A percentile compares a stretch with the other conserved stretches of the same genome.
These are phyloP conservation scores for Benitochromis conjunctus DNA, from an alignment of 2,113 vertebrate species.

Conservation along the genomic window DNA sequence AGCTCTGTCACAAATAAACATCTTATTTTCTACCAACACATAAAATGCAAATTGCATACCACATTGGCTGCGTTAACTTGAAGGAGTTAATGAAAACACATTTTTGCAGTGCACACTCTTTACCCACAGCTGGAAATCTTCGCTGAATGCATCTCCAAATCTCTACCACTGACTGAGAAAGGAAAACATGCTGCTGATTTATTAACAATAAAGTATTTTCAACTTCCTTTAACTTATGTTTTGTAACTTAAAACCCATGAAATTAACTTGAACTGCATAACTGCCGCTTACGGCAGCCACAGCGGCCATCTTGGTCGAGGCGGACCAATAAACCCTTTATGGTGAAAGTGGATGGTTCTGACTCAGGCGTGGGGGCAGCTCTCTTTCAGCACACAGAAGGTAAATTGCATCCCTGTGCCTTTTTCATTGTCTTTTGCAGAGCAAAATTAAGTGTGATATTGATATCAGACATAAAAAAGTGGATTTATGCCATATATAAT, in stretches of 20 bases:
- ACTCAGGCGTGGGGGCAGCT: too few species aligned
- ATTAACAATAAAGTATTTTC: not conserved
- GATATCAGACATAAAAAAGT: too few species aligned
- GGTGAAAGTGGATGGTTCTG: too few species aligned
- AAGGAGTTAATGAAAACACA: not conserved
- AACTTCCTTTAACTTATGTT: not conserved
- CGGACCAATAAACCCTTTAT: too few species aligned
- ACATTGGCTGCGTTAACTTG: not conserved
- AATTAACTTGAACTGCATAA: not conserved
- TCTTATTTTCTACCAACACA: not conserved
- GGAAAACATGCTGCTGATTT: not conserved
- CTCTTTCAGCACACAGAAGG: too few species aligned
- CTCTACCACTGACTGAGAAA: not conserved
- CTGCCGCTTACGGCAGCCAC: too few species aligned
- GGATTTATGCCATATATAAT: too few species aligned
- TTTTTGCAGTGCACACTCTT: not conserved
- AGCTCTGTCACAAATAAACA: not conserved
- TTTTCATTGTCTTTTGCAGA: too few species aligned
- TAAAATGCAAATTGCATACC: not conserved
- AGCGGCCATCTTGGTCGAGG: too few species aligned
- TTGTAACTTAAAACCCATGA: not conserved
- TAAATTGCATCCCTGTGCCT: too few species aligned
- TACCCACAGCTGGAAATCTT: not conserved
- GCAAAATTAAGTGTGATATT: too few species aligned
- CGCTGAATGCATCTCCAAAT: not conserved